Percentiles rank a stretch among this genome's conserved stretches.
phyloP scores from a whole-genome alignment of 1,140 invertebrate species.

The Centruroides sculpturatus region DNA sequence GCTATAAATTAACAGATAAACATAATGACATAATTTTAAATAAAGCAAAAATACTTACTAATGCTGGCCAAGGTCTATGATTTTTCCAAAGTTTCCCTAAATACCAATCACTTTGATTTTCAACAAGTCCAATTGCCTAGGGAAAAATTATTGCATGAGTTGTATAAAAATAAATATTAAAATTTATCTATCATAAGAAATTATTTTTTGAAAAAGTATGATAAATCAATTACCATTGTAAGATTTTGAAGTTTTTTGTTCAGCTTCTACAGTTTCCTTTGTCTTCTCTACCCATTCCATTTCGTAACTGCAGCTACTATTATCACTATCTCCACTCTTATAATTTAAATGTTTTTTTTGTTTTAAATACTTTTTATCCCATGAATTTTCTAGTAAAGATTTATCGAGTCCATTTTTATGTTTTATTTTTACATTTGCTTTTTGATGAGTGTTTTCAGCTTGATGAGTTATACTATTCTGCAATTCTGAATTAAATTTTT shows the following conservation, averaged over 20 bases:
- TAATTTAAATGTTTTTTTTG: slow-evolving; percentile 1
- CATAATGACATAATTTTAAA: no score
- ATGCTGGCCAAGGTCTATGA: slow-evolving; percentile 68
- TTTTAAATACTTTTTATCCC: slow-evolving; percentile 2
- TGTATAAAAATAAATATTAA: background rate
- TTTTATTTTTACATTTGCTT: background rate
- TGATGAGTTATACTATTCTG: background rate
- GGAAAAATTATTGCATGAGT: slow-evolving; percentile 15
- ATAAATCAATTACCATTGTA: no score
- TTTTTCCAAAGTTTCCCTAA: slow-evolving; percentile 56
- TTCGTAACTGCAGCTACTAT: slow-evolving; percentile 5
- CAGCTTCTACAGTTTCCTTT: slow-evolving; percentile 18
- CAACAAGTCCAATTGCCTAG: slow-evolving; percentile 66
- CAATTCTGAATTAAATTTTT: background rate
- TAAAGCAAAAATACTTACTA: slow-evolving; percentile 35
- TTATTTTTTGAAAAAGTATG: no score
- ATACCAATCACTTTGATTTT: slow-evolving; percentile 92
- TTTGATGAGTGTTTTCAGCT: background rate
- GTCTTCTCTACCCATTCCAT: slow-evolving; percentile 23
- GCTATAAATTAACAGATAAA: no score
- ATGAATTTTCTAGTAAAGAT: background rate
- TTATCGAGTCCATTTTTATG: background rate
- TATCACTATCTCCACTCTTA: background rate
- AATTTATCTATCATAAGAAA: no score
- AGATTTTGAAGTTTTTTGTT: background rate